Evolutionary conservation across 2,797 vertebrate species (phyloP).

Genomic region (Sphenodon punctatus): DNA sequence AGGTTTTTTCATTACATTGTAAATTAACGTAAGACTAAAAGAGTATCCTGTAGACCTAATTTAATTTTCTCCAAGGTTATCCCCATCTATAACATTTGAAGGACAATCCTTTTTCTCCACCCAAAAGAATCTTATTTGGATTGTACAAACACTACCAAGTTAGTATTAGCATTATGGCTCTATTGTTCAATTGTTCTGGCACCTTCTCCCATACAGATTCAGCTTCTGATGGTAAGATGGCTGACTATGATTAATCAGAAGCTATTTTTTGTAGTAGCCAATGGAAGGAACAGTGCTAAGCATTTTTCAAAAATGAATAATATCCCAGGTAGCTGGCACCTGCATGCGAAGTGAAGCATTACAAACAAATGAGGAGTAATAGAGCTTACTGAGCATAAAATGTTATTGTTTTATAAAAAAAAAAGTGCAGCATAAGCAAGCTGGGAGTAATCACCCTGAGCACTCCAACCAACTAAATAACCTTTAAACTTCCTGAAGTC

Average conservation of each 20-base stretch:
- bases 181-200: background rate
- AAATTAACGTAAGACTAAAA: background rate
- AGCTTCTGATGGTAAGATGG: background rate
- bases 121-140: background rate
- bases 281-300: constrained; percentile 54
- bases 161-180: background rate
- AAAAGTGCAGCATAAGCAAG: constrained; percentile 56
- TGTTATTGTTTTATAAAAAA: constrained; percentile 44
- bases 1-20: background rate
- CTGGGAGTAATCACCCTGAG: constrained; percentile 38
- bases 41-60: background rate
- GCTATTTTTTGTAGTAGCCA: constrained; percentile 34
- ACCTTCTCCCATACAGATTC: background rate
- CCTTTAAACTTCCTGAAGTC: constrained; percentile 60
- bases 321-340: constrained; percentile 52
- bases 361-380: constrained; percentile 66
- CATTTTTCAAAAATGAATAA: constrained; percentile 67
- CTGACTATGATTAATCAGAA: constrained; percentile 58
- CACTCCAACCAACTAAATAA: constrained; percentile 41
- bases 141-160: too few species aligned
- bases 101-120: background rate
- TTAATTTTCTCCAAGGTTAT: background rate
- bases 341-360: constrained; percentile 63
- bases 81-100: background rate
- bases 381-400: constrained; percentile 61